These are phyloP conservation scores for Graptemys geographica DNA, from an alignment of 2,797 vertebrate genomes.

Conservation along the genomic window DNA sequence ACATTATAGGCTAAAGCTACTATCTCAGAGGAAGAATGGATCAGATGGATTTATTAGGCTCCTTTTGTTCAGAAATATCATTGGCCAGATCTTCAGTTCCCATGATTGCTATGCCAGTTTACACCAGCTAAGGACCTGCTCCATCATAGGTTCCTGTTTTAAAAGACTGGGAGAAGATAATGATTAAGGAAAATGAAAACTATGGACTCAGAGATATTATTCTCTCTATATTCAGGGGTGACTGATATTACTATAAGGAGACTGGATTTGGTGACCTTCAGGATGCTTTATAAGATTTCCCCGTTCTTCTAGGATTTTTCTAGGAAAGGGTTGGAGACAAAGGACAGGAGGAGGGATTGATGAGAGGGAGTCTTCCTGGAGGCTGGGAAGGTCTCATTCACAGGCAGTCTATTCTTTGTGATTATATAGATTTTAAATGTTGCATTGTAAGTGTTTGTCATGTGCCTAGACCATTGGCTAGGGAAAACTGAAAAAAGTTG, in stretches of 20 bases:
- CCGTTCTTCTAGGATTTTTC: not conserved
- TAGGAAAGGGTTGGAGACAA: not conserved
- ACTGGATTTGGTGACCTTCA: accelerated
- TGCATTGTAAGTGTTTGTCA: not conserved
- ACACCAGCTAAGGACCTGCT: not conserved
- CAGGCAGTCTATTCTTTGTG: not conserved
- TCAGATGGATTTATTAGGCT: not conserved
- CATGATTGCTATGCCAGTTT: not conserved
- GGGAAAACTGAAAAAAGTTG: not conserved
- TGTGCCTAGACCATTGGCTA: not conserved
- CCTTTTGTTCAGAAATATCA: not conserved
- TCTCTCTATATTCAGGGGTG: not conserved
- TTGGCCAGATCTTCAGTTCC: not conserved
- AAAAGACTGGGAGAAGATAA: not conserved
- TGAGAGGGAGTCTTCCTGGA: accelerated
- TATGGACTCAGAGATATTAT: not conserved
- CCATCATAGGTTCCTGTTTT: not conserved
- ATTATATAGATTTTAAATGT: not conserved
- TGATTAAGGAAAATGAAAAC: not conserved
- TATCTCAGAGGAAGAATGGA: not conserved
- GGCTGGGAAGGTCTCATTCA: not conserved
- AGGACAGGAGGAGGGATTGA: not conserved
- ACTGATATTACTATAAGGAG: not conserved
- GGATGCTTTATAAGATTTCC: accelerated
- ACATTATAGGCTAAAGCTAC: not conserved